Base-by-base conservation (phyloP, 1,140 invertebrate species). In the Aphaenogaster ashmeadi region DNA sequence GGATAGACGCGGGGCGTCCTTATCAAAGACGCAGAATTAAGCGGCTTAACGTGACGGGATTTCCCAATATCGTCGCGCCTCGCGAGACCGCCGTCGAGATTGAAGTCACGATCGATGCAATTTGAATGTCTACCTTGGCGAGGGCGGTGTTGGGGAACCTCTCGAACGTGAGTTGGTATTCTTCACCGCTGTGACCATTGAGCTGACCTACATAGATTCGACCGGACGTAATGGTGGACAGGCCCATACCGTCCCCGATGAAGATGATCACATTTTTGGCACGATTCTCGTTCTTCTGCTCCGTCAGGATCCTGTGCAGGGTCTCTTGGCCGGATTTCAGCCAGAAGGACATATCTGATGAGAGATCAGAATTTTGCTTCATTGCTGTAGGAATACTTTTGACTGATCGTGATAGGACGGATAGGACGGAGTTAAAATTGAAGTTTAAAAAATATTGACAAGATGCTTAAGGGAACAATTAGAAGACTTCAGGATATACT, bases 231-330 rank as follows among this genome's bases (percentile, higher is more conserved):
- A 97, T 93, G 0, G 97, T 97, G 0, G 97, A 95, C 13, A 97
- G 91, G 47, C 97, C 97, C 97, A 98, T 97, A 0, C 97, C 97
- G 92, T 98, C 97, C 0, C 97, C 97, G 44, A 98, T 94, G 88
- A 98, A 98, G 2, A 98, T 89, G 71, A 98, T 97, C 4, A 97
- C 95, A 90, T 98, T 98, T 93, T 97, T 97, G 0, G 97, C 97
- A 11, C 87, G 91, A n/a, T 93, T 95, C 8, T 94, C 94, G 18
- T 96, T 96, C 18, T 95, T 94, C 79, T 93, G 92, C n/a, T 93
- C 74, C 7, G 91, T 83, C 33, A 95, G 78, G 60, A 95, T 91
- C 79, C 92, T 93, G 44, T 91, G 89, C 4, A 96, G 91, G 81
- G 94, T 93, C 41, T 94, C 92, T 88, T 95, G 94, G 1, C 95